These are phyloP conservation scores for Pomacea canaliculata DNA, from an alignment of 2,888 invertebrate genomes.

Conservation along the genomic window DNA sequence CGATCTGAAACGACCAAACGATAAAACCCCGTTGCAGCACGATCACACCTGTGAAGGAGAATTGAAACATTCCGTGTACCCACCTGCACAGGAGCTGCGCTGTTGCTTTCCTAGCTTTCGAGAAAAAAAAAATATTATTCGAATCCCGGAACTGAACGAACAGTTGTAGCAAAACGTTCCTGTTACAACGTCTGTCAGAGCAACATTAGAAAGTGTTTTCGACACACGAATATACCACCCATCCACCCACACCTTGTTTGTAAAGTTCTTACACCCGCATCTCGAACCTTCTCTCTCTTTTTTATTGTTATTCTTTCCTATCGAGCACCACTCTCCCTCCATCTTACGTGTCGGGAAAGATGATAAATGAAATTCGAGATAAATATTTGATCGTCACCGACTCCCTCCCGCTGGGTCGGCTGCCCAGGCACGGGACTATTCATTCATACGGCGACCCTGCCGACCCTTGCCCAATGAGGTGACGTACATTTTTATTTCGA, in stretches of 20 bases:
- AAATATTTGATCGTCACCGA: conserved; percentile 39
- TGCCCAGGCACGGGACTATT: conserved; percentile 27
- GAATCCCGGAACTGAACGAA: no score
- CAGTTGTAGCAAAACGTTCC: no score
- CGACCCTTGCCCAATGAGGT: conserved; percentile 25
- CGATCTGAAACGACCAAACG: no score
- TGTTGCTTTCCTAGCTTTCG: no score
- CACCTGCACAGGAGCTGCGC: no score
- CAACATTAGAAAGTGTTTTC: neutral
- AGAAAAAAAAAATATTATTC: no score
- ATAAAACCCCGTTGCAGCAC: no score
- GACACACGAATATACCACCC: neutral
- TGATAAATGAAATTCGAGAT: conserved; percentile 40
- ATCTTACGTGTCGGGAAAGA: conserved; percentile 23
- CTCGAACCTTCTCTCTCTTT: neutral
- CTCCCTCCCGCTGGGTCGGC: conserved; percentile 20
- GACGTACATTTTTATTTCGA: conserved; percentile 32
- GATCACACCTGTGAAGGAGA: no score
- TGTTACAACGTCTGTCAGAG: no score
- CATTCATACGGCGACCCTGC: conserved; percentile 31
- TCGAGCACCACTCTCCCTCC: neutral
- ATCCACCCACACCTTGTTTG: neutral
- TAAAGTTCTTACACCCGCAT: neutral
- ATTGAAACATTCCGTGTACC: no score
- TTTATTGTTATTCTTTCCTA: neutral